Base-by-base conservation (phyloP, 1,140 invertebrate species). In the Pseudomyrmex pallidus region DNA sequence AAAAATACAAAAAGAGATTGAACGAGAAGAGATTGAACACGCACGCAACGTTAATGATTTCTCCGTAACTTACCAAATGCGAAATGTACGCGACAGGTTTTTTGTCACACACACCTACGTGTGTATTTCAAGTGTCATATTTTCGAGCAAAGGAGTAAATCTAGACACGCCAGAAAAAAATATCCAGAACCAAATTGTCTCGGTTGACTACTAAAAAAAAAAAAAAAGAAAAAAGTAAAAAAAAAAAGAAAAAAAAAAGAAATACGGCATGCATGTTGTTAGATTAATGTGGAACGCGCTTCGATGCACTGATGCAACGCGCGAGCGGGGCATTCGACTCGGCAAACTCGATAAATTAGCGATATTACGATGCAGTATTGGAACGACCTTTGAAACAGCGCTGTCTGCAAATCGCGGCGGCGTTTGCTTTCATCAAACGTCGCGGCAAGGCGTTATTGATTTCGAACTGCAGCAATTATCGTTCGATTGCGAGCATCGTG, bases 391-490 rank as follows among this genome's bases (percentile, higher is more conserved):
- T 80, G 76, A 80, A 80, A 80, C 76, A 72, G 76, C 66, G 76
- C 76, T 80, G 76, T 80, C 76, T 80, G 76, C 76, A 80, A 80
- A 80, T 80, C 76, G 66, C 66, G 76, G 68, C 66, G 76, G 76
- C 76, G 76, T 80, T 80, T 80, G 76, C 76, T 72, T 80, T 80
- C 76, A 78, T 78, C 76, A 80, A 80, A 72, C 64, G 76, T 80
- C 76, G 76, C 76, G 76, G 76, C 54, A 80, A 80, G 76, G 76
- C 76, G 66, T 80, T 80, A 80, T 80, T 80, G 76, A 80, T 70
- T 80, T 80, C 67, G 76, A 72, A 54, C 76, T 87, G 44, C 74
- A 72, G 86, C 85, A 87, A 87, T 87, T 87, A 87, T 87, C 86
- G 86, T 83, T 87, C 85, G 85, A 80, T 80, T 80, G 76, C 76